A percentile compares a stretch with the other conserved stretches of the same genome.
phyloP scores from a whole-genome alignment of 1,140 invertebrate species.

The Xylocopa sonorina region DNA sequence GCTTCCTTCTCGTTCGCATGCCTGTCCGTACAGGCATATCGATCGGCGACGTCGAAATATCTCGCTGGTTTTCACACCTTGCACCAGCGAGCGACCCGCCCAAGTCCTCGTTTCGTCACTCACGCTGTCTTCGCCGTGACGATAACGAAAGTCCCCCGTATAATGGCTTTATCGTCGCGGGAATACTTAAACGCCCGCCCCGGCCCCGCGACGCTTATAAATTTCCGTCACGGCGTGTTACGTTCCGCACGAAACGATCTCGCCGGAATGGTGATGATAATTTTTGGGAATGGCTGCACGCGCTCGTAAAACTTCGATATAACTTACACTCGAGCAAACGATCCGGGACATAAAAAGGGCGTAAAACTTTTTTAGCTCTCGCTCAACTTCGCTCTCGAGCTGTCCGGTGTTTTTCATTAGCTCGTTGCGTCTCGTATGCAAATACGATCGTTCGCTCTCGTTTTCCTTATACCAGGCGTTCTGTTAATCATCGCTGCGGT shows the following conservation, averaged over 20 bases:
- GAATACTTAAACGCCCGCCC: constrained; percentile 18
- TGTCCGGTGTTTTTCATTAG: no score
- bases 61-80: constrained; percentile 25
- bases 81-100: constrained; percentile 31
- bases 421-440: no score
- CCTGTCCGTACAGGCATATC: neutral
- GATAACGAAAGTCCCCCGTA: constrained; percentile 52
- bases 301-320: neutral
- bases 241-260: neutral
- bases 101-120: constrained; percentile 59
- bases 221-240: neutral
- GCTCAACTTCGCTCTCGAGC: neutral
- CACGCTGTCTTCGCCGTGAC: constrained; percentile 2
- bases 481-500: no score
- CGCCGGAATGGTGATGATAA: neutral
- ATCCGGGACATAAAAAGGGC: neutral
- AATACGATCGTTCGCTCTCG: no score
- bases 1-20: neutral
- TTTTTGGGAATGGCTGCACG: neutral
- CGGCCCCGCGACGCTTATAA: neutral
- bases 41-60: constrained; percentile 24
- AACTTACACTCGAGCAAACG: no score
- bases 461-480: no score
- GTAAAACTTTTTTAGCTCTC: neutral
- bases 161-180: constrained; percentile 30